Evolutionary conservation across 2,888 invertebrate genomes (phyloP).

Genomic region (Prenolepis imparis): DNA sequence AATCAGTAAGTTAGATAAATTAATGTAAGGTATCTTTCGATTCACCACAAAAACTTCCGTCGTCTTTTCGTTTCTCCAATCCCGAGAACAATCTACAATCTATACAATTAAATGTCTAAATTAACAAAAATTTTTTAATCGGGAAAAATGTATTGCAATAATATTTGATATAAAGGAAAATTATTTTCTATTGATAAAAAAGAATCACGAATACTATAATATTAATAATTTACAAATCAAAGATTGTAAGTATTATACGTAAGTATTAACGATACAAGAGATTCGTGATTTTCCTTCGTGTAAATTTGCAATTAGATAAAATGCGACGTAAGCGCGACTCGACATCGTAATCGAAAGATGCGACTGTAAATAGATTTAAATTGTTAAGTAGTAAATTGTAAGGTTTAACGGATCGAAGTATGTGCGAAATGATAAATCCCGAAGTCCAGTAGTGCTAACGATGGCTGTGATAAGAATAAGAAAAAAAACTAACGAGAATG

Average conservation of each 20-base stretch:
- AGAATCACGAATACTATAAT: neutral
- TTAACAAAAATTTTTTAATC: neutral
- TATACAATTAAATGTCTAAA: neutral
- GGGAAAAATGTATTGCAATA: conserved; percentile 1
- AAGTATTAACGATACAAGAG: neutral
- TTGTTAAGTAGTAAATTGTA: conserved; percentile 74
- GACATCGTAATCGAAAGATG: conserved; percentile 41
- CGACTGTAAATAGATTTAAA: conserved; percentile 71
- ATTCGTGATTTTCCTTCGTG: neutral
- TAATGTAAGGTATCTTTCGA: conserved; percentile 58
- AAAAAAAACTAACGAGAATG: conserved; percentile 64
- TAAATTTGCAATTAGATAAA: conserved; percentile 14
- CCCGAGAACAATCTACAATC: too few species aligned
- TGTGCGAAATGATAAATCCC: conserved; percentile 71
- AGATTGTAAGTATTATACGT: neutral
- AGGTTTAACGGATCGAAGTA: conserved; percentile 72
- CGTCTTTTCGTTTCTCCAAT: conserved; percentile 44
- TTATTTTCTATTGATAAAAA: neutral
- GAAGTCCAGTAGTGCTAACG: conserved; percentile 80
- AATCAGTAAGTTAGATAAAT: conserved; percentile 65
- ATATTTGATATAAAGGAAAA: neutral
- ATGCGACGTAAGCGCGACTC: conserved; percentile 54
- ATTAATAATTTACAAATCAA: neutral
- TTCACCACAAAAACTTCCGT: conserved; percentile 34
- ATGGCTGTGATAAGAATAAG: conserved; percentile 84